Evolutionary conservation across 2,113 vertebrate species (phyloP), one percentile per base, ranked within the genome.

Genomic region (Oostethus manadensis): DNA sequence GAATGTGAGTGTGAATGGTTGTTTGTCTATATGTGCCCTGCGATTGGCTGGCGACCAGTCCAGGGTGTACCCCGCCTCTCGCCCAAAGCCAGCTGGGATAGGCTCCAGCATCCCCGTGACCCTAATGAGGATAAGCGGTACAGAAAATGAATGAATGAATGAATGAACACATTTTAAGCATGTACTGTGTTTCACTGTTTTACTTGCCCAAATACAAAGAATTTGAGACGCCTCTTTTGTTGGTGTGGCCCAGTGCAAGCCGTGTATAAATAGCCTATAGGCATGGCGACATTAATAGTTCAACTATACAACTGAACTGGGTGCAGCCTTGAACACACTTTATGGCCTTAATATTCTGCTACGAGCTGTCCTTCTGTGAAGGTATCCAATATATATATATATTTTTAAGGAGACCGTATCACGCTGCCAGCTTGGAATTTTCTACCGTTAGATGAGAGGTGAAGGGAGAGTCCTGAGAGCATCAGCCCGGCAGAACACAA

Each of bases 221-320:
- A 4, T 1, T 42, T 11, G 6, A 17, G 22, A 29, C 3, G 10
- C 17, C 17, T 40, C 4, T 40, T 40, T 18, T 18, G 16, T 46
- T 46, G 3, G 11, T 20, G 18, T 20, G n/a, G 21, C n/a, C n/a
- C 3, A 18, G 49, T 18, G 14, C 58, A 48, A 42, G 45, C 40
- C 51, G n/a, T 16, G 54, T 10, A 1, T 22, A 54, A 64, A 58
- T 64, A 54, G 62, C 66, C 66, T 68, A 63, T 79, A 77, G 67
- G 64, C 77, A 70, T 56, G 64, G 56, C 42, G 43, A 22, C 35
- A 20, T 62, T 43, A 53, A 9, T 53, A 53, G 9, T 33, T n/a
- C 23, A 35, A 11, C 29, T 53, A 13, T 53, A 40, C 53, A 58
- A 22, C 18, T 33, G 4, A 58, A 22, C 18, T 33, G 4, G n/a